A percentile compares a stretch with the other conserved stretches of the same genome.
phyloP scores from a whole-genome alignment of 2,113 vertebrate genomes.

The Promerops cafer region DNA sequence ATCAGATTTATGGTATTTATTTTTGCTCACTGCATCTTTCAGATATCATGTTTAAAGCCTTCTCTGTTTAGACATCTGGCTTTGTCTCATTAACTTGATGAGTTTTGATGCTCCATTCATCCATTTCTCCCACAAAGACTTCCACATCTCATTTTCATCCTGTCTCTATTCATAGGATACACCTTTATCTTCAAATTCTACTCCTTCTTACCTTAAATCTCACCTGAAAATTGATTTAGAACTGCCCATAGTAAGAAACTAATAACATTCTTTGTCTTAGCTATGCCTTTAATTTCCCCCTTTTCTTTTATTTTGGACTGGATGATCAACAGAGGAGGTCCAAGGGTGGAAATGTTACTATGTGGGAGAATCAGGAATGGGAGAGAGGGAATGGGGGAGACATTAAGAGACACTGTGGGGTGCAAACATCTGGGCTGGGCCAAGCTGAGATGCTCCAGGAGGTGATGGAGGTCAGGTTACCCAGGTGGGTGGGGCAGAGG shows the following conservation, averaged over 20 bases:
- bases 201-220: not conserved
- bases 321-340: not conserved
- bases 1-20: not conserved
- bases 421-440: not conserved
- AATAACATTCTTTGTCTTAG: not conserved
- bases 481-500: not conserved
- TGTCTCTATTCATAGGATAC: not conserved
- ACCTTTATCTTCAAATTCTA: not conserved
- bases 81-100: conserved; percentile 3
- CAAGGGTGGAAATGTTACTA: not conserved
- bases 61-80: not conserved
- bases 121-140: not conserved
- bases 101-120: not conserved
- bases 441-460: not conserved
- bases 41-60: not conserved
- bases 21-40: not conserved
- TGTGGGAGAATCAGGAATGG: not conserved
- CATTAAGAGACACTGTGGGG: not conserved
- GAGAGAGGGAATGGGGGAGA: not conserved
- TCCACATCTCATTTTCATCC: not conserved
- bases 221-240: not conserved
- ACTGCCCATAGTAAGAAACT: not conserved
- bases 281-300: not conserved
- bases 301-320: not conserved
- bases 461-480: not conserved